Conservation (phyloP, 2,888 invertebrate species). For the Scotopteryx bipunctaria region DNA sequence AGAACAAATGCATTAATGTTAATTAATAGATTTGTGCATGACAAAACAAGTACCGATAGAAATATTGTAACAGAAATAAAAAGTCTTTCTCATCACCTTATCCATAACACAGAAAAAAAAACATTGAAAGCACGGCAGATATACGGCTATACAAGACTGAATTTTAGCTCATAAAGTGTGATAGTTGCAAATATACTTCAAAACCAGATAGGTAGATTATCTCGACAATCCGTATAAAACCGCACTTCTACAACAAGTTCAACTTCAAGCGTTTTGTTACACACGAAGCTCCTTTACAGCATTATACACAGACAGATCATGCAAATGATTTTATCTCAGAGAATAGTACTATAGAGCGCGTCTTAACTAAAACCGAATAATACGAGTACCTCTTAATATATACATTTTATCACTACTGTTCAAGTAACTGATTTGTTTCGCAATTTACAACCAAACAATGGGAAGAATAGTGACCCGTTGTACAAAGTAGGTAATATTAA, state of each 20-base stretch:
- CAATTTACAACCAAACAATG: too few species aligned
- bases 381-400: not conserved
- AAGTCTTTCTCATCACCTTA: not conserved
- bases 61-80: conserved; percentile 2
- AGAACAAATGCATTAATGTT: not conserved
- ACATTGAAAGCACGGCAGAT: not conserved
- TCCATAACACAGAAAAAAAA: not conserved
- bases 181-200: too few species aligned
- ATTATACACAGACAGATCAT: conserved; percentile 17
- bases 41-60: not conserved
- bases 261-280: conserved; percentile 15
- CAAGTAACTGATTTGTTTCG: not conserved
- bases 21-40: not conserved
- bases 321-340: conserved; percentile 13
- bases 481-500: too few species aligned
- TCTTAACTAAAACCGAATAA: not conserved
- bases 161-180: not conserved
- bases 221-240: conserved; percentile 1
- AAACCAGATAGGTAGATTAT: too few species aligned
- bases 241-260: conserved; percentile 5
- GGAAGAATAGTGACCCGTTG: too few species aligned
- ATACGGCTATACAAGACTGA: not conserved
- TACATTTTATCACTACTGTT: not conserved
- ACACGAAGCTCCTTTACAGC: conserved; percentile 10
- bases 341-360: conserved; percentile 19